Percentiles rank a stretch among this genome's conserved stretches.
Conservation (phyloP, 2,113 vertebrate species). For the Sus scrofa region T2T-Sscrofa CM000818.6:14414501-14415000, state of each 20-base stretch:
- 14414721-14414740: background rate
- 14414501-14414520: background rate
- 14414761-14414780: background rate
- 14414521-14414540: background rate
- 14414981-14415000: background rate
- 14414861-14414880: background rate
- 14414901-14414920: background rate
- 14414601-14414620: background rate
- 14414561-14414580: background rate
- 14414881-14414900: background rate
- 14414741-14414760: background rate
- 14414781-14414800: background rate
- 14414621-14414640: background rate
- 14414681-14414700: background rate
- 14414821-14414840: background rate
- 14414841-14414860: background rate
- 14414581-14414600: background rate
- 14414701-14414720: background rate
- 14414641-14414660: background rate
- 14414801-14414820: background rate
- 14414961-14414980: background rate
- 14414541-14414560: background rate
- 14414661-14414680: background rate
- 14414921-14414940: background rate
- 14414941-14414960: background rate